phyloP scores from a whole-genome alignment of 2,113 vertebrate genomes.

The Eleginops maclovinus region DNA sequence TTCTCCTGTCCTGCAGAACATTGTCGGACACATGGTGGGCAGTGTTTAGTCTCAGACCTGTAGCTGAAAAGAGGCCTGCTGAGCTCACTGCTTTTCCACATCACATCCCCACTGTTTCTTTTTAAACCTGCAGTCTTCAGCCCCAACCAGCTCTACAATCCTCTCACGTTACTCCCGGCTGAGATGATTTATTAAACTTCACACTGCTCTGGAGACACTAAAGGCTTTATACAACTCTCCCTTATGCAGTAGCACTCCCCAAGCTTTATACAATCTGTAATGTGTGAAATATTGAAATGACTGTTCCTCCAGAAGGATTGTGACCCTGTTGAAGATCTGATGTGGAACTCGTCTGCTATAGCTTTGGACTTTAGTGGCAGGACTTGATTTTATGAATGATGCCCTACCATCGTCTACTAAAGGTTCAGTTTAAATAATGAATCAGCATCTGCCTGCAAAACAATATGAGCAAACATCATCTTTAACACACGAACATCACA shows the following conservation, averaged over 20 bases:
- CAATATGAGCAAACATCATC: no score
- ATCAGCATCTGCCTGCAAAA: no score
- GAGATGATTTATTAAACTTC: background rate
- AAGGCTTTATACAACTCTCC: background rate
- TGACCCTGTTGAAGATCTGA: background rate
- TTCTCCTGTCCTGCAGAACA: background rate
- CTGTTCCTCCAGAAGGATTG: background rate
- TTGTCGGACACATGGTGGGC: background rate
- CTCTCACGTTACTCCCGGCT: background rate
- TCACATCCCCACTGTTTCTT: no score
- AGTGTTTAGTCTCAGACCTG: no score
- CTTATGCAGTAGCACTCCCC: no score
- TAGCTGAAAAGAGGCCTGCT: no score
- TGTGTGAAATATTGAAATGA: background rate
- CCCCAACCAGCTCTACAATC: background rate
- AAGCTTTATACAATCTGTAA: no score
- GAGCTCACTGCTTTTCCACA: no score
- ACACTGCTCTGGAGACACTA: background rate
- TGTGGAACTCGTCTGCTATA: background rate
- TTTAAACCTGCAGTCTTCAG: background rate
- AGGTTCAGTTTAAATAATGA: background rate
- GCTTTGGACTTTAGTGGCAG: background rate
- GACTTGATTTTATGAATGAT: background rate
- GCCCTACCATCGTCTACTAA: background rate
- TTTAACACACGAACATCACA: no score